Conservation (phyloP, 1,140 invertebrate genomes). For the Lanistes nyassanus region DNA sequence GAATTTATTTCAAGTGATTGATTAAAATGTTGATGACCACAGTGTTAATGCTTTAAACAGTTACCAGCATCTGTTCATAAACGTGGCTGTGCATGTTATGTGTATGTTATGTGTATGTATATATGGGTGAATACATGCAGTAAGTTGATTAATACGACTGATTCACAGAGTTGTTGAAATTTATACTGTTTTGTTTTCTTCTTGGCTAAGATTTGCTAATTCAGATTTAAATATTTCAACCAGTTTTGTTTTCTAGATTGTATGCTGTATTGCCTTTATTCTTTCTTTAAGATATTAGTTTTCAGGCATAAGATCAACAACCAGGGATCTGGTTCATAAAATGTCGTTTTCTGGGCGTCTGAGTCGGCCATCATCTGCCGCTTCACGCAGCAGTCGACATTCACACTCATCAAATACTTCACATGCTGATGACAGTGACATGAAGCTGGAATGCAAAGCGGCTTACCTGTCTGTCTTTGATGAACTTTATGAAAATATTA, state of each 20-base stretch:
- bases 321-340: background rate
- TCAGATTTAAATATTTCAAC: too few relatives aligned
- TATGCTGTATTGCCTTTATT: too few relatives aligned
- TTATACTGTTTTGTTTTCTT: too few relatives aligned
- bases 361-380: constrained; percentile 39
- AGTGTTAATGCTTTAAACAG: background rate
- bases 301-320: too few relatives aligned
- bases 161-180: too few relatives aligned
- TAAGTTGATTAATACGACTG: background rate
- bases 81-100: background rate
- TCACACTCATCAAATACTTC: constrained; percentile 1
- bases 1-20: background rate
- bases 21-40: background rate
- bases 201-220: too few relatives aligned
- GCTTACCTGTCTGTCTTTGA: constrained; percentile 56
- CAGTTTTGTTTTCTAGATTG: too few relatives aligned
- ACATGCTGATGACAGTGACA: constrained; percentile 25
- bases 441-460: constrained; percentile 55
- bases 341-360: constrained; percentile 32
- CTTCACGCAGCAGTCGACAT: constrained; percentile 31
- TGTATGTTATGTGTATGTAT: background rate
- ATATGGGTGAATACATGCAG: background rate
- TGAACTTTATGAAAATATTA: constrained; percentile 51
- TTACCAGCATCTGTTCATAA: background rate
- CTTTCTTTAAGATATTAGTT: too few relatives aligned